phyloP scores from a whole-genome alignment of 2,797 vertebrate species.

The Merluccius polli region DNA sequence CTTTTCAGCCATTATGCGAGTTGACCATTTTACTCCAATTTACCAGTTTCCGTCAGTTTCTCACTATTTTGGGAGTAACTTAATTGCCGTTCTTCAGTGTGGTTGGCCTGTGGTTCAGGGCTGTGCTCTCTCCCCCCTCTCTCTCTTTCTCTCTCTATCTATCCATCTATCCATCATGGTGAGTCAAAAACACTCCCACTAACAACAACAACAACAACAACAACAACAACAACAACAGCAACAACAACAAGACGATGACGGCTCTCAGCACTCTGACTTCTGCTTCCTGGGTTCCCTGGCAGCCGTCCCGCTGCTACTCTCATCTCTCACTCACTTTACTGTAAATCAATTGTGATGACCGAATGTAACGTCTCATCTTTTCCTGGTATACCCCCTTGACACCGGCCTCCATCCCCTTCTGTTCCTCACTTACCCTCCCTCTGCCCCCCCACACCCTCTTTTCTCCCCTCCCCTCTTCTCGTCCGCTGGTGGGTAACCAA shows the following conservation, averaged over 20 bases:
- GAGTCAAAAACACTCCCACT: background rate
- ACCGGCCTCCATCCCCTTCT: background rate
- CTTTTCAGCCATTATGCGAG: background rate
- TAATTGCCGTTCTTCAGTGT: conserved; percentile 53
- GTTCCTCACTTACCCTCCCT: background rate
- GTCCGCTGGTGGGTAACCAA: conserved; percentile 1
- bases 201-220: background rate
- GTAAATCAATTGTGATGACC: conserved; percentile 2
- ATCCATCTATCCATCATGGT: background rate
- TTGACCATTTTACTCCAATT: conserved; percentile 19
- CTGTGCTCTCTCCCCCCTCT: conserved; percentile 23
- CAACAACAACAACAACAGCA: background rate
- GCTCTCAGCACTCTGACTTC: background rate
- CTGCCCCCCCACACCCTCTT: background rate
- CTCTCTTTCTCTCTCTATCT: background rate
- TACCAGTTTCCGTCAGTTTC: conserved; percentile 30
- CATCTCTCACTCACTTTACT: background rate
- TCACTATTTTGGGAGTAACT: conserved; percentile 49
- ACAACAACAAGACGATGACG: background rate
- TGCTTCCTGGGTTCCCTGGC: background rate
- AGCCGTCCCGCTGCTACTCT: background rate
- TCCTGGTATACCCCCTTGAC: background rate
- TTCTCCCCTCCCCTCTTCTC: background rate
- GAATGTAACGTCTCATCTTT: background rate
- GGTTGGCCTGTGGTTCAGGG: conserved; percentile 44